Base-by-base conservation (phyloP, 2,113 vertebrate species). In the Oryzias celebensis region DNA sequence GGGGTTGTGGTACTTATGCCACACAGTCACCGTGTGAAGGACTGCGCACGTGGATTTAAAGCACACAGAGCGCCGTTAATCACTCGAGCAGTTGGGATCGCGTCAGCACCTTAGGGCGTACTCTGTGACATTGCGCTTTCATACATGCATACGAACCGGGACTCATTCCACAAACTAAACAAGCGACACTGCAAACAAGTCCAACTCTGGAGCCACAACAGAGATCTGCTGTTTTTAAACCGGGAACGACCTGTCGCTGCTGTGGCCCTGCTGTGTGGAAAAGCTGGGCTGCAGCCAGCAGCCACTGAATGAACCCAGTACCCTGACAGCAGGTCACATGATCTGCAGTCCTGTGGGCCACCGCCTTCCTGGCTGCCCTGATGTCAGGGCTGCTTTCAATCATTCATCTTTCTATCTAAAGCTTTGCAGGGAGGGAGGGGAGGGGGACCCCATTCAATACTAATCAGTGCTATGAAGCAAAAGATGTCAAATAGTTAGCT, bases 261-360 rank as follows among this genome's bases (percentile, higher is more conserved):
- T 89, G 84, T 71, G 80, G 86, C 80, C 10, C 36, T 36, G 36
- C 87, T 84, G 82, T 84, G 83, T 87, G 85, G 82, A 89, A 87
- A 83, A 86, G 76, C 87, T 90, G 87, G 89, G 81, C 82, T 31
- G 55, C 85, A 76, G 89, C 89, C 87, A 90, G 80, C 85, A 88
- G 78, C 89, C 88, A 89, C 88, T 91, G 87, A 91, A 90, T 90
- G 91, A 92, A 92, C 90, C 88, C 90, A 86, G 85, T 92, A 90
- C 88, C 88, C 89, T 77, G 86, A 90, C 88, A 80, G 81, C 61
- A 2, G 83, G 87, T 92, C 91, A 92, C 90, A 91, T 90, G 90
- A 84, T 89, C 71, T 70, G 64, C 69, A 74, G 77, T 83, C 79
- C 83, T 83, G 65, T 72, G 69, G 78, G 84, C 84, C 79, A 73